Evolutionary conservation across 1,140 invertebrate genomes (phyloP).

Genomic region (Drepana arcuata): DNA sequence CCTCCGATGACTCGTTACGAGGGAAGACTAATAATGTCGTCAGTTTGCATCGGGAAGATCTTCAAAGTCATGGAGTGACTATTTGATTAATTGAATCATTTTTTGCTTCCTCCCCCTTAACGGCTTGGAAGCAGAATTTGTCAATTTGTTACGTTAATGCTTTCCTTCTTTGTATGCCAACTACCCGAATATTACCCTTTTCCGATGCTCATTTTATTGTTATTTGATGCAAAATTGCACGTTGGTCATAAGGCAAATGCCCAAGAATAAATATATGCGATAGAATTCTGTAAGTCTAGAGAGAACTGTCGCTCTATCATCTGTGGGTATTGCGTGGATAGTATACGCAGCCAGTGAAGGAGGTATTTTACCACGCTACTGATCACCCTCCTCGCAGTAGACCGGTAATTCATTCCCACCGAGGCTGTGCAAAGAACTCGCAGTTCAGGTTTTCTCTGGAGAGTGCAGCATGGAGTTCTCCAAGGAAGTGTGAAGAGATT

Average conservation of each 20-base stretch:
- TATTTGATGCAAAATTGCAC: background rate
- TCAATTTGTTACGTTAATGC: conserved; percentile 22
- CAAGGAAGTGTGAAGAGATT: too few species aligned
- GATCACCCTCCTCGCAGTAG: too few species aligned
- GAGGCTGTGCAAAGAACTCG: too few species aligned
- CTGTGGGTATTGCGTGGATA: too few species aligned
- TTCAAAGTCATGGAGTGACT: conserved; percentile 56
- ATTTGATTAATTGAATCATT: conserved; percentile 66
- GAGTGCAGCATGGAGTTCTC: too few species aligned
- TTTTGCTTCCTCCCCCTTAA: conserved; percentile 31
- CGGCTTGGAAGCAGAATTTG: conserved; percentile 23
- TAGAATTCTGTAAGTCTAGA: too few species aligned
- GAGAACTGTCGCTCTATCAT: too few species aligned
- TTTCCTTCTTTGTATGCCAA: conserved; percentile 4
- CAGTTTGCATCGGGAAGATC: conserved; percentile 42
- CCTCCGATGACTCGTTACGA: conserved; percentile 55
- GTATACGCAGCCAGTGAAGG: too few species aligned
- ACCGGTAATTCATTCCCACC: too few species aligned
- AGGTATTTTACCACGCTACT: too few species aligned
- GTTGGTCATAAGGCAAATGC: background rate
- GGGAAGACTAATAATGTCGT: conserved; percentile 62
- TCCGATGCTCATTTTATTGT: background rate
- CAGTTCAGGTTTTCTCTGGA: too few species aligned
- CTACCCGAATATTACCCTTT: conserved; percentile 1
- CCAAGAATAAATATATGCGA: background rate